Base-by-base conservation (phyloP, 2,888 invertebrate species). In the Marasmarcha lunaedactyla region DNA sequence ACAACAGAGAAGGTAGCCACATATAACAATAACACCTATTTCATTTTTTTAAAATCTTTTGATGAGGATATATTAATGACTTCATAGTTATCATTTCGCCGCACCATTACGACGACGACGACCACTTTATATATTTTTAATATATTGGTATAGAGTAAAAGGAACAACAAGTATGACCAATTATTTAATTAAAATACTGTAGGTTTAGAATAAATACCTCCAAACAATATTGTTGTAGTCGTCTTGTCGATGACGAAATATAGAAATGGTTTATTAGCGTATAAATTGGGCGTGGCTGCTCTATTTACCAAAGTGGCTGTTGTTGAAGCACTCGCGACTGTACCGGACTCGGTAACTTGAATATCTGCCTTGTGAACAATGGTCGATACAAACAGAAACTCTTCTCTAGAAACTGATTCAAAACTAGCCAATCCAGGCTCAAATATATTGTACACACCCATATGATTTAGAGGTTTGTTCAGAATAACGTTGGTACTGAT, bases 341-440 rank as follows among this genome's bases (percentile, higher is more conserved):
- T 91, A 2, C 92, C 92, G 42, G 89, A 85, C 63, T 92, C 92
- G 15, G 89, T 88, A 1, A 92, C 91, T 57, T 90, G 89, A 45
- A 92, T 89, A 51, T 87, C 87, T 3, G 91, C 89, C 51, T 89
- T 89, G 57, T 92, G 92, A 1, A 91, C 81, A 11, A 90, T 78
- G 6, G 86, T 78, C 0, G 88, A 87, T 4, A 91, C 81, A 47
- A 74, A 87, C 30, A 88, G 76, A 36, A 78, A 67, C 36, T 87
- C 83, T 2, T 68, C 63, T 1, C 85, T 77, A 34, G n/a, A n/a
- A n/a, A 90, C 86, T 20, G 78, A 76, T 10, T 81, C 62, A 30
- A 91, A 84, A 55, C 86, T 81, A 0, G 90, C 88, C 1, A 57
- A 46, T 3, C 64, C 60, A 0, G 83, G 68, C 50, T 88, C 83